phyloP scores from a whole-genome alignment of 2,797 vertebrate species.

The Etheostoma nigrum region DNA sequence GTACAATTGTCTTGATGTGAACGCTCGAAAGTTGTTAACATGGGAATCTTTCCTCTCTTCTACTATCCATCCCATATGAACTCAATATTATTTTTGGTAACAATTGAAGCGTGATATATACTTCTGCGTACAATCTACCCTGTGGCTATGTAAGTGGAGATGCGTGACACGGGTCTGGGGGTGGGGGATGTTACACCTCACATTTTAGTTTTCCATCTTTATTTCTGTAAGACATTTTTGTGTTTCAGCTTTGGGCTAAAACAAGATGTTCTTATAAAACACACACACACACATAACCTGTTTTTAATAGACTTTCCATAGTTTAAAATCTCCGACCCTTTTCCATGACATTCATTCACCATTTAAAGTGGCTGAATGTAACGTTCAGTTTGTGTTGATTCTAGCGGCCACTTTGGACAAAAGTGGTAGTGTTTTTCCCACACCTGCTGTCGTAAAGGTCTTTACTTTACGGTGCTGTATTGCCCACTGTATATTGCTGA shows the following conservation, averaged over 20 bases:
- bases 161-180: too few species aligned
- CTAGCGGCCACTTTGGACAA: too few species aligned
- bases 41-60: background rate
- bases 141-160: too few species aligned
- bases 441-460: too few species aligned
- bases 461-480: too few species aligned
- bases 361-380: background rate
- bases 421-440: too few species aligned
- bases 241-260: background rate
- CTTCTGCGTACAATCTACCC: too few species aligned
- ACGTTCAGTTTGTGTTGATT: too few species aligned
- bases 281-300: too few species aligned
- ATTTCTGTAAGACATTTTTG: background rate
- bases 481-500: too few species aligned
- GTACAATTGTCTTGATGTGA: too few species aligned
- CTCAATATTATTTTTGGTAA: background rate
- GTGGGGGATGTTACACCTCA: background rate
- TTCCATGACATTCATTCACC: background rate
- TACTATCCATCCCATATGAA: background rate
- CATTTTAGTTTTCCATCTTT: background rate
- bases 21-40: background rate
- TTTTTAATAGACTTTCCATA: background rate
- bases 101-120: too few species aligned
- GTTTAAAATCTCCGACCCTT: background rate
- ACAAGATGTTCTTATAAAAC: background rate